Percentiles rank a stretch among this genome's conserved stretches.
phyloP scores from a whole-genome alignment of 1,140 invertebrate species.

The Nephila pilipes region DNA sequence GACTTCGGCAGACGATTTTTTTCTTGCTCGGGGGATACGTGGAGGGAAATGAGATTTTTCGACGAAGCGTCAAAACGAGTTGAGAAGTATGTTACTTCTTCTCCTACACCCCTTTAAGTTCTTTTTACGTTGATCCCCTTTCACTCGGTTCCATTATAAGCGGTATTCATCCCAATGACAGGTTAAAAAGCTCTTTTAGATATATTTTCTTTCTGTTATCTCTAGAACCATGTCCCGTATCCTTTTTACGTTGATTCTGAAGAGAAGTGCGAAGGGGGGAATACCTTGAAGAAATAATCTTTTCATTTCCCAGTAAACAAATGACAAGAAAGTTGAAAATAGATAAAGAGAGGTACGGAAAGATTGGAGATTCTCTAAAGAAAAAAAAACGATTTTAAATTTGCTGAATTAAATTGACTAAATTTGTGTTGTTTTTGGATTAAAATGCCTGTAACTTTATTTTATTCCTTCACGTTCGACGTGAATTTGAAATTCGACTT shows the following conservation, averaged over 20 bases:
- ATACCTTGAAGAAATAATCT: not conserved
- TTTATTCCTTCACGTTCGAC: too few relatives aligned
- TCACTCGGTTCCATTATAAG: not conserved
- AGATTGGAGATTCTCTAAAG: too few relatives aligned
- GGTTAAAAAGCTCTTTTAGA: not conserved
- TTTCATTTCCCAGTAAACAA: not conserved
- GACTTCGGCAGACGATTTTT: slow-evolving; percentile 12
- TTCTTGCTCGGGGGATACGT: not conserved
- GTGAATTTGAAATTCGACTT: too few relatives aligned
- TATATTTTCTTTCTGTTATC: not conserved
- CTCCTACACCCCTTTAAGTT: not conserved
- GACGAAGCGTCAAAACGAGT: slow-evolving; percentile 63
- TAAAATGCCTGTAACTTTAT: too few relatives aligned
- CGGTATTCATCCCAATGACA: not conserved
- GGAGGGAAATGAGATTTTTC: slow-evolving; percentile 59
- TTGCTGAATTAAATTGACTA: not conserved
- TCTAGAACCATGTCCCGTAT: not conserved
- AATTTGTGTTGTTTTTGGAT: too few relatives aligned
- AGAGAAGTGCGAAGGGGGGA: not conserved
- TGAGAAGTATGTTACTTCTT: not conserved
- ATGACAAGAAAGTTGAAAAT: not conserved
- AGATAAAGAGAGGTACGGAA: not conserved
- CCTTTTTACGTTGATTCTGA: not conserved
- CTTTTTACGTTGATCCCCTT: not conserved
- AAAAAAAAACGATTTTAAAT: too few relatives aligned